A percentile compares a stretch with the other conserved stretches of the same genome.
These are phyloP conservation scores for Xiphophorus hellerii DNA, from an alignment of 2,113 vertebrate genomes.

Conservation along the genomic window DNA sequence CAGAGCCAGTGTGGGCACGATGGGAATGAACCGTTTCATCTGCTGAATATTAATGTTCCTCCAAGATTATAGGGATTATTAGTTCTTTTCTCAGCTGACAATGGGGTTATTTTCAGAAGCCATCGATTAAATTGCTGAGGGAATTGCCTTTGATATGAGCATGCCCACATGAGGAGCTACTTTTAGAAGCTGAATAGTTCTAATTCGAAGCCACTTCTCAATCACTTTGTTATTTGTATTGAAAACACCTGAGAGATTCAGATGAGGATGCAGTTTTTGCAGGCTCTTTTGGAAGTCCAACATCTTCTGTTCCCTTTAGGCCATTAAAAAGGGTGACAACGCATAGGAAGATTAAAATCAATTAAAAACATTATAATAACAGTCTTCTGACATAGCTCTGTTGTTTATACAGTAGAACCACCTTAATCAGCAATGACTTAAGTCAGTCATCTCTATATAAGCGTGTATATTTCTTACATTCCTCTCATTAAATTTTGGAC, in stretches of 20 bases:
- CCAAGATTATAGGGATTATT: constrained; percentile 85
- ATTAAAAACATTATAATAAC: too few species aligned
- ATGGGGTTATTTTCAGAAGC: constrained; percentile 82
- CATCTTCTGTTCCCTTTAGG: background rate
- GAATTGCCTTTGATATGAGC: constrained; percentile 75
- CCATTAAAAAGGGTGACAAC: background rate
- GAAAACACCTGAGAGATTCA: constrained; percentile 76
- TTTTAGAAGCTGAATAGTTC: constrained; percentile 44
- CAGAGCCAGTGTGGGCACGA: constrained; percentile 70
- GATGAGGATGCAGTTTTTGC: constrained; percentile 12
- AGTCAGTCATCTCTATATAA: background rate
- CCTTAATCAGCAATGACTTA: background rate
- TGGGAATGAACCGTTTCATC: constrained; percentile 82
- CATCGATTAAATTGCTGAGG: constrained; percentile 81
- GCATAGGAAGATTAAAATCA: background rate
- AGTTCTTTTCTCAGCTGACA: constrained; percentile 80
- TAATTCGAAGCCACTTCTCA: constrained; percentile 45
- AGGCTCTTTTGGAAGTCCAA: background rate
- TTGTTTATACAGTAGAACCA: background rate
- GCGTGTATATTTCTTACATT: background rate
- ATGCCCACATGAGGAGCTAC: constrained; percentile 57
- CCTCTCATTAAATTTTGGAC: background rate
- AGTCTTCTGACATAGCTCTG: background rate
- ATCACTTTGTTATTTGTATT: constrained; percentile 24
- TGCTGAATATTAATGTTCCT: constrained; percentile 85